These are phyloP conservation scores for Aquatica leii DNA, from an alignment of 2,888 invertebrate genomes.

Conservation along the genomic window DNA sequence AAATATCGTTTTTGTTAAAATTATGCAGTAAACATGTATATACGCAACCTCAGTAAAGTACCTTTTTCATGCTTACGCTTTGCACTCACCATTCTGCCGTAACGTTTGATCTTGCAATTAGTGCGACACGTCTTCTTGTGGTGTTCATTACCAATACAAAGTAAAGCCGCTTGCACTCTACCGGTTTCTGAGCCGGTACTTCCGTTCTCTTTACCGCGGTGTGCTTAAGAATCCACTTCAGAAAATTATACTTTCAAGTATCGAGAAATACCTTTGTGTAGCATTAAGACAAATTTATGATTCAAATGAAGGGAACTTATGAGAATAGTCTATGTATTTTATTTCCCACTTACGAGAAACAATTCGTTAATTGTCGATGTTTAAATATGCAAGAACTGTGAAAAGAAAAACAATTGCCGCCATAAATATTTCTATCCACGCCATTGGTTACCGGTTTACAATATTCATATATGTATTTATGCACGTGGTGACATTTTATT, in stretches of 20 bases:
- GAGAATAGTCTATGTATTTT: constrained; percentile 18
- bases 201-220: constrained; percentile 35
- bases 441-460: too few relatives aligned
- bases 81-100: constrained; percentile 37
- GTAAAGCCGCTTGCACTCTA: constrained; percentile 47
- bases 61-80: constrained; percentile 34
- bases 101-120: constrained; percentile 53
- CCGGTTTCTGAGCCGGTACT: constrained; percentile 36
- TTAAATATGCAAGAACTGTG: background rate
- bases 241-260: constrained; percentile 39
- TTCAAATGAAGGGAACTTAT: constrained; percentile 25
- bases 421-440: too few relatives aligned
- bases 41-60: constrained; percentile 33
- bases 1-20: too few relatives aligned
- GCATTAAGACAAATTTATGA: constrained; percentile 31
- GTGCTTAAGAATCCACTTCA: constrained; percentile 28
- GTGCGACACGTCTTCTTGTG: constrained; percentile 53
- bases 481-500: too few relatives aligned
- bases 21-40: constrained; percentile 19
- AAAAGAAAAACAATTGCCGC: too few relatives aligned
- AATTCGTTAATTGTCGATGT: constrained; percentile 7
- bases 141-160: constrained; percentile 52
- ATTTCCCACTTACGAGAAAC: constrained; percentile 13
- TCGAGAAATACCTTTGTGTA: constrained; percentile 37
- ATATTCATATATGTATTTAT: too few relatives aligned